phyloP scores from a whole-genome alignment of 2,113 vertebrate genomes.

The Rhagologus leucostigma region DNA sequence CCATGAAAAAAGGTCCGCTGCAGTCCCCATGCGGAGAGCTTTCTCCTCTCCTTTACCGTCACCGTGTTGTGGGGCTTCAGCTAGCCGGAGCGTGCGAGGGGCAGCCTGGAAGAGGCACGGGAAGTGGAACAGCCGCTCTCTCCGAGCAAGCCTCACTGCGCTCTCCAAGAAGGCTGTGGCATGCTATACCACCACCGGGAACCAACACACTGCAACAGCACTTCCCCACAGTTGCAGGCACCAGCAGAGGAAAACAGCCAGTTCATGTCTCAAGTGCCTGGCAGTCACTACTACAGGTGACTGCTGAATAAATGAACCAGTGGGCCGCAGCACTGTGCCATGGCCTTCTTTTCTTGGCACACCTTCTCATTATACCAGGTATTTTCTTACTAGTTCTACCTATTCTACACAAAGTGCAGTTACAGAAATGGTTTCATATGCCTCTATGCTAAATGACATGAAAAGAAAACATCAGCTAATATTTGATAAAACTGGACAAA shows the following conservation, averaged over 20 bases:
- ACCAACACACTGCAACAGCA: too few relatives aligned
- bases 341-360: not conserved
- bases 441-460: not conserved
- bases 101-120: too few relatives aligned
- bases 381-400: not conserved
- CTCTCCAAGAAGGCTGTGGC: too few relatives aligned
- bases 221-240: not conserved
- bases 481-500: not conserved
- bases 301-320: not conserved
- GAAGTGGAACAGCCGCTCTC: too few relatives aligned
- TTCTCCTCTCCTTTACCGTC: too few relatives aligned
- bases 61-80: too few relatives aligned
- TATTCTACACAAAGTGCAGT: not conserved
- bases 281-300: not conserved
- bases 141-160: too few relatives aligned
- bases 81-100: too few relatives aligned
- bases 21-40: too few relatives aligned
- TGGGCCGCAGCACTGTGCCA: accelerated
- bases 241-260: not conserved
- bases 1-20: too few relatives aligned
- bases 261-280: not conserved
- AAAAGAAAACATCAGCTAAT: not conserved
- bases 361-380: not conserved
- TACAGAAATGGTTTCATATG: not conserved
- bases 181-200: too few relatives aligned